phyloP scores from a whole-genome alignment of 1,140 invertebrate species.

The Phthorimaea operculella region DNA sequence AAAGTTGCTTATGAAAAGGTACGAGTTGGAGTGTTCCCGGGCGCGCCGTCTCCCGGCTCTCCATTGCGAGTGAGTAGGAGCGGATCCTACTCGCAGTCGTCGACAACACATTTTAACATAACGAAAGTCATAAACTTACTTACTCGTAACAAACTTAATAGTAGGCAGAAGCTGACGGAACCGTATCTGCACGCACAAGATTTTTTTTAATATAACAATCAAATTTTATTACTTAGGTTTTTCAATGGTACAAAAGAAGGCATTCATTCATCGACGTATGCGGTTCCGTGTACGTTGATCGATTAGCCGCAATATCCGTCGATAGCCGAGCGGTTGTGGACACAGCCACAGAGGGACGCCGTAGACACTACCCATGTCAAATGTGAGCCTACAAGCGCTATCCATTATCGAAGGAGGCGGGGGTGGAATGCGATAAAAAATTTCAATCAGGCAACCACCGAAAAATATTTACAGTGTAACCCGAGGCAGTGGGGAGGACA shows the following conservation, averaged over 20 bases:
- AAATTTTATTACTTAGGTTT: not conserved
- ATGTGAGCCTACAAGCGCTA: constrained; percentile 30
- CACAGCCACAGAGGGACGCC: constrained; percentile 12
- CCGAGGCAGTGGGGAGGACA: constrained; percentile 56
- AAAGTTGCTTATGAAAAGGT: constrained; percentile 26
- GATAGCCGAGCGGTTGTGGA: constrained; percentile 11
- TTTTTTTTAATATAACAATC: too few species aligned
- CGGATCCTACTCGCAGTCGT: not conserved
- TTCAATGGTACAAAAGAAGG: not conserved
- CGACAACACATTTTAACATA: constrained; percentile 11
- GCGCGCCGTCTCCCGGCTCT: constrained; percentile 12
- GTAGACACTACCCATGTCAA: constrained; percentile 29
- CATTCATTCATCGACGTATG: constrained; percentile 2
- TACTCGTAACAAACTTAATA: too few species aligned
- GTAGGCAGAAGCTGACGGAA: too few species aligned
- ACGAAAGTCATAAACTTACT: not conserved
- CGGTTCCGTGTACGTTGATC: constrained; percentile 4
- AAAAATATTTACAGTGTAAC: constrained; percentile 66
- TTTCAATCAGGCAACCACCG: constrained; percentile 61
- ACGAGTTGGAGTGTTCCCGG: constrained; percentile 18
- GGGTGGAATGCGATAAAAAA: constrained; percentile 60
- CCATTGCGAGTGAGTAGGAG: constrained; percentile 6
- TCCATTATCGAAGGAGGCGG: constrained; percentile 43
- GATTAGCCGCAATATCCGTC: constrained; percentile 15
- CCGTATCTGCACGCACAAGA: too few species aligned